Percentiles rank a stretch among this genome's conserved stretches.
phyloP scores from a whole-genome alignment of 2,888 invertebrate species.

The Drosophila demipolita region DNA sequence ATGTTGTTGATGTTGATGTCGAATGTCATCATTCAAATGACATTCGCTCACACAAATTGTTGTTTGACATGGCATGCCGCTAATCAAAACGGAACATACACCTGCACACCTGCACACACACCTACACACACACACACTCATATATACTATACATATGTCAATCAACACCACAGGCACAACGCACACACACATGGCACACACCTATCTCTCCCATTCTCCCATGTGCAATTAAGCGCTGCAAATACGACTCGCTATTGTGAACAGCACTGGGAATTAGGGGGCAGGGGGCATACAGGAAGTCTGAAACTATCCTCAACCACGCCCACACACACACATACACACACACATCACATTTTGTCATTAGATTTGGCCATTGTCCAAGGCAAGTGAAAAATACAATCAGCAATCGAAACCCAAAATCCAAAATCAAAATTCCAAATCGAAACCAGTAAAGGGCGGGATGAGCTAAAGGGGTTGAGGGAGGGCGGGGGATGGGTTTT shows the following conservation, averaged over 20 bases:
- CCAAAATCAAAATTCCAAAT: slow-evolving; percentile 8
- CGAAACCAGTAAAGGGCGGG: background rate
- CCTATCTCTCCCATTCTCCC: slow-evolving; percentile 1
- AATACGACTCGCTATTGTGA: slow-evolving; percentile 20
- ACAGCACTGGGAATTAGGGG: background rate
- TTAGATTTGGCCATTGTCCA: slow-evolving; percentile 69
- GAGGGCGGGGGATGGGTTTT: slow-evolving; percentile 15
- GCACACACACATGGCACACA: slow-evolving; percentile 3
- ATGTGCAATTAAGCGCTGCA: slow-evolving; percentile 54
- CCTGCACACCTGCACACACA: slow-evolving; percentile 29
- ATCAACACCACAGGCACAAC: slow-evolving; percentile 41
- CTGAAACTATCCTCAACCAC: slow-evolving; percentile 21
- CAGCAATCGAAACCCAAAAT: slow-evolving; percentile 22
- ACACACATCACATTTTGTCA: slow-evolving; percentile 32
- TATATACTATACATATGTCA: slow-evolving; percentile 42
- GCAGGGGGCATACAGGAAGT: background rate
- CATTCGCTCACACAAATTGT: slow-evolving; percentile 74
- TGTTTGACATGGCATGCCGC: slow-evolving; percentile 82
- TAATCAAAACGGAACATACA: slow-evolving; percentile 76
- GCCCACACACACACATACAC: slow-evolving; percentile 20
- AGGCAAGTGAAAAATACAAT: slow-evolving; percentile 31
- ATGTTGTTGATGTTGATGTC: slow-evolving; percentile 16
- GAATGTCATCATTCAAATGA: slow-evolving; percentile 80
- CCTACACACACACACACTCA: slow-evolving; percentile 8
- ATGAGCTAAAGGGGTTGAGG: accelerated